Conservation (phyloP, 2,113 vertebrate species). For the Lophius piscatorius region DNA sequence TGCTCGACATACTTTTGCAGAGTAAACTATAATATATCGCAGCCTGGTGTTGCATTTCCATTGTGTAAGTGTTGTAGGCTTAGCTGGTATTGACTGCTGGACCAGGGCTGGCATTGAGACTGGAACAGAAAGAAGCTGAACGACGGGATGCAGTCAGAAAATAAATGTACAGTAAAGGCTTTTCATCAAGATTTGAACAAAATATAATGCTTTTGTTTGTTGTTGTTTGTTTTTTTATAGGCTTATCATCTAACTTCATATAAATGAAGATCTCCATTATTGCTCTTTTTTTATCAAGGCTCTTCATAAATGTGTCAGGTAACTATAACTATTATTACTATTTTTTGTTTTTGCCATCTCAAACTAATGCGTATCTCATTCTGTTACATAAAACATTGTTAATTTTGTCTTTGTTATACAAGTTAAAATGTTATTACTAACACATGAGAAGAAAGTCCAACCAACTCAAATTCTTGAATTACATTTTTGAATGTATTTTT, state of each 20-base stretch:
- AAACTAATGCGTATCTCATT: too few species aligned
- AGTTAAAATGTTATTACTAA: neutral
- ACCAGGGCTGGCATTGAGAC: neutral
- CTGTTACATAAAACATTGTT: too few species aligned
- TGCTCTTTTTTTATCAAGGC: neutral
- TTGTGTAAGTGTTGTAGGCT: constrained; percentile 58
- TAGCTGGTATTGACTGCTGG: constrained; percentile 43
- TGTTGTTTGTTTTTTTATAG: constrained; percentile 30
- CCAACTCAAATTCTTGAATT: neutral
- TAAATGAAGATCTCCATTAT: too few species aligned
- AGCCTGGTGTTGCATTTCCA: constrained; percentile 67
- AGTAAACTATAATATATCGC: constrained; percentile 48
- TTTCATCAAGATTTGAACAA: constrained; percentile 4
- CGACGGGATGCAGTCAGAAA: constrained; percentile 5
- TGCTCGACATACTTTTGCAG: constrained; percentile 46
- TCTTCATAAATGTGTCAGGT: constrained; percentile 52
- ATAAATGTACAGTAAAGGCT: neutral
- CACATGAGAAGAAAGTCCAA: too few species aligned
- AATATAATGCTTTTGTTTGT: neutral
- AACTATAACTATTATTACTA: constrained; percentile 27
- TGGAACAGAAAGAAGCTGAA: constrained; percentile 9
- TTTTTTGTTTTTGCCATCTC: too few species aligned
- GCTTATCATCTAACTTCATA: constrained; percentile 15
- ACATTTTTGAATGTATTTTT: constrained; percentile 2
- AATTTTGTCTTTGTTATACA: neutral